Conservation (phyloP, 2,797 vertebrate species). For the Sebastes dallii region DNA sequence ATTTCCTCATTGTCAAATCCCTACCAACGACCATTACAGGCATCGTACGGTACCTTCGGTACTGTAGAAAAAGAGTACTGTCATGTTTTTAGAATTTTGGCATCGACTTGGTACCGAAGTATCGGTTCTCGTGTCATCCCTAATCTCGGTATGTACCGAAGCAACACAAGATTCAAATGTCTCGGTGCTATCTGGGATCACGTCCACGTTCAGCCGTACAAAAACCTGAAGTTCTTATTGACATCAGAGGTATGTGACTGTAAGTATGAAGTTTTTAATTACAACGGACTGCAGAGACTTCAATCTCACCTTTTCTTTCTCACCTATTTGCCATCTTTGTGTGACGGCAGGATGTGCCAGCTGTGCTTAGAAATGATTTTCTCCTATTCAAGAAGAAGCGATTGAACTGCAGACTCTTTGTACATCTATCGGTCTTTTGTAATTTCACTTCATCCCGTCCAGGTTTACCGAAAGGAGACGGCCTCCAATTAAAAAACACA, state of each 20-base stretch:
- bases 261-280: not conserved
- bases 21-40: too few relatives aligned
- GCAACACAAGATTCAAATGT: not conserved
- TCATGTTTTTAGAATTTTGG: too few relatives aligned
- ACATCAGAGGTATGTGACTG: not conserved
- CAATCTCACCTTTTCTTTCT: not conserved
- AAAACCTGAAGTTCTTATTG: not conserved
- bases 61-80: too few relatives aligned
- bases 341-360: not conserved
- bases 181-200: not conserved
- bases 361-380: not conserved
- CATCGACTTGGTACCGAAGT: too few relatives aligned
- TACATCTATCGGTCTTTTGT: not conserved
- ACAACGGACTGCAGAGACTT: not conserved
- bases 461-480: slow-evolving; percentile 7
- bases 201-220: not conserved
- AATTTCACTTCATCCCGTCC: not conserved
- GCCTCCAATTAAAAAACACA: slow-evolving; percentile 35
- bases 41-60: too few relatives aligned
- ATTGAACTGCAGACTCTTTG: not conserved
- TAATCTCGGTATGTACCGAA: not conserved
- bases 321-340: not conserved
- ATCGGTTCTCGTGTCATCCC: too few relatives aligned
- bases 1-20: too few relatives aligned
- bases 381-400: not conserved